Evolutionary conservation across 2,113 vertebrate genomes (phyloP).

Genomic region (Takifugu flavidus): DNA sequence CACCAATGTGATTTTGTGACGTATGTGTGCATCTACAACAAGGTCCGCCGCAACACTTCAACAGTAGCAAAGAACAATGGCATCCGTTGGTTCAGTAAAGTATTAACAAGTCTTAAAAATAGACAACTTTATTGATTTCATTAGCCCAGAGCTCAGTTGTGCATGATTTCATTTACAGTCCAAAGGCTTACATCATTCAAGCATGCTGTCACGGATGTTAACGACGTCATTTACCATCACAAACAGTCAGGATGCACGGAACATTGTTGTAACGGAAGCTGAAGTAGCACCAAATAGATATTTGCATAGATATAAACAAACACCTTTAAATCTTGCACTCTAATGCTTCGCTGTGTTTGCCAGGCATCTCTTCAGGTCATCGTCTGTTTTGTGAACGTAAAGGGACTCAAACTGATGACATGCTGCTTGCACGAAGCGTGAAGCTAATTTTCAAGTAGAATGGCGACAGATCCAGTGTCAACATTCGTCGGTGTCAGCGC

Average conservation of each 20-base stretch:
- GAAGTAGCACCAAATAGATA: constrained; percentile 10
- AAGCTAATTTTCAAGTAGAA: constrained; percentile 20
- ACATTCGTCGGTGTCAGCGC: constrained; percentile 29
- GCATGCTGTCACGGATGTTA: constrained; percentile 36
- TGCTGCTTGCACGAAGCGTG: constrained; percentile 2
- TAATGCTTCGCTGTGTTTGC: too few relatives aligned
- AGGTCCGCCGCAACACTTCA: too few relatives aligned
- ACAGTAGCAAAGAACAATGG: too few relatives aligned
- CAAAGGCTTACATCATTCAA: constrained; percentile 47
- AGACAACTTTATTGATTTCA: constrained; percentile 58
- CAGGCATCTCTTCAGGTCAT: neutral
- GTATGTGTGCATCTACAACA: too few relatives aligned
- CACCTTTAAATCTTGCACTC: neutral
- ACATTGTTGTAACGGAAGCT: constrained; percentile 20
- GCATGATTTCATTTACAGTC: constrained; percentile 28
- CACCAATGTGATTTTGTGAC: too few relatives aligned
- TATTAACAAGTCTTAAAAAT: constrained; percentile 40
- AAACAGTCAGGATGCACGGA: constrained; percentile 6
- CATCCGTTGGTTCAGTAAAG: too few relatives aligned
- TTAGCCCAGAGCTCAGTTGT: constrained; percentile 37
- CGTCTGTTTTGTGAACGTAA: too few relatives aligned
- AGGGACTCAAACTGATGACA: neutral
- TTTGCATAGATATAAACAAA: constrained; percentile 47
- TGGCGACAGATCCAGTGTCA: constrained; percentile 28
- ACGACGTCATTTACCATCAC: constrained; percentile 10